Base-by-base conservation (phyloP, 64 coral and sea anemone species). In the Acropora yongei region DNA sequence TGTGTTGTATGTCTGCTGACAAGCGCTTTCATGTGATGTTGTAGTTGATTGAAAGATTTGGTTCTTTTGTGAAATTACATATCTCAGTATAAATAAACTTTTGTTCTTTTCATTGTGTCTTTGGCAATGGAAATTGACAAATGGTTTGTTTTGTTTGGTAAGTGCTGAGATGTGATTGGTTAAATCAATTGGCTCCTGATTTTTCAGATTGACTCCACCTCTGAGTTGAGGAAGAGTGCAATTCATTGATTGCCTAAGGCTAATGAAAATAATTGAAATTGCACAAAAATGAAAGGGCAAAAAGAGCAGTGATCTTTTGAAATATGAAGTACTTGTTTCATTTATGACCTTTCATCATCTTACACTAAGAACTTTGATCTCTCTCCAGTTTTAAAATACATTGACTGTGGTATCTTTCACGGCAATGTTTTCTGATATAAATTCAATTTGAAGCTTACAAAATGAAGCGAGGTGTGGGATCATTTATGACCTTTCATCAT, bases 81-180 rank as follows among this genome's bases (percentile, higher is more conserved):
- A 72, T 40, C 68, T 17, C 6, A 49, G 44, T 48, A 8, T 68
- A 85, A 68, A 69, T 16, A 49, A 10, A 17, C 82, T 72, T 85
- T 85, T 85, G 82, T 72, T 48, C 44, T 60, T 41, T 17, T 40
- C 58, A 17, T 67, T 4, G 39, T 40, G 13, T 67, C 43, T 7
- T 49, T n/a, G 61, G 17, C 66, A 42, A 1, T 85, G 44, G 14
- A 69, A 85, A 44, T 71, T 47, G 44, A 47, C 44, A 67, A 84
- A 49, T 48, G 63, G 17, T 71, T 69, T 85, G 65, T 85, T 72
- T 10, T 18, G 14, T 48, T 19, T 49, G 43, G 68, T 67, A 68
- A 39, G 65, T 71, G 18, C 66, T 41, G 65, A 85, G 8, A 18
- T 49, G 12, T 85, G 82, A 85, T 85, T 85, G 82, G 82, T 65